Conservation (phyloP, 1,140 invertebrate genomes). For the Drosophila elegans region DNA sequence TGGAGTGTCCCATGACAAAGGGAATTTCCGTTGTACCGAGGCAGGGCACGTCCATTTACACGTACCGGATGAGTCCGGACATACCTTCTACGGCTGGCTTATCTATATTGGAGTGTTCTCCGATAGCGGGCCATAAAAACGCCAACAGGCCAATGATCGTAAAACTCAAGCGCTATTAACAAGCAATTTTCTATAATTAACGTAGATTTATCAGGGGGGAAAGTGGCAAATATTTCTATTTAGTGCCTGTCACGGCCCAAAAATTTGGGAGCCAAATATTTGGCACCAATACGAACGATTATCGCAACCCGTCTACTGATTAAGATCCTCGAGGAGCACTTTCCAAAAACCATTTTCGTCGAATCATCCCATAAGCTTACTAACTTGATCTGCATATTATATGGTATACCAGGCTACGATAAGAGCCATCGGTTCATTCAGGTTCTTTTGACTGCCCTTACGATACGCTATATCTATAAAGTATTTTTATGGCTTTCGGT, state of each 20-base stretch:
- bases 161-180: constrained; percentile 64
- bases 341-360: constrained; percentile 6
- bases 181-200: constrained; percentile 76
- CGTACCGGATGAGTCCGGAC: constrained; percentile 22
- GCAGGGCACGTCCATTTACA: constrained; percentile 2
- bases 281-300: constrained; percentile 11
- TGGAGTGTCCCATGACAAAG: constrained; percentile 33
- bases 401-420: not conserved
- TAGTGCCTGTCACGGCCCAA: constrained; percentile 33
- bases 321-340: constrained; percentile 26
- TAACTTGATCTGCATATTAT: constrained; percentile 31
- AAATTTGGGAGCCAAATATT: not conserved
- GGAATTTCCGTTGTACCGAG: not conserved
- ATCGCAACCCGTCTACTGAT: constrained; percentile 42
- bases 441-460: not conserved
- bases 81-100: constrained; percentile 11
- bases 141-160: constrained; percentile 21
- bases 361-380: not conserved
- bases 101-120: constrained; percentile 1
- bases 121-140: constrained; percentile 53
- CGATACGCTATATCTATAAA: constrained; percentile 6
- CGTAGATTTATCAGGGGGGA: constrained; percentile 60
- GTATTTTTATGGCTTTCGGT: constrained; percentile 18
- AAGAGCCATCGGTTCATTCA: constrained; percentile 5
- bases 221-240: constrained; percentile 28